Evolutionary conservation across 2,888 invertebrate species (phyloP).

Genomic region (Apotomis betuletana): DNA sequence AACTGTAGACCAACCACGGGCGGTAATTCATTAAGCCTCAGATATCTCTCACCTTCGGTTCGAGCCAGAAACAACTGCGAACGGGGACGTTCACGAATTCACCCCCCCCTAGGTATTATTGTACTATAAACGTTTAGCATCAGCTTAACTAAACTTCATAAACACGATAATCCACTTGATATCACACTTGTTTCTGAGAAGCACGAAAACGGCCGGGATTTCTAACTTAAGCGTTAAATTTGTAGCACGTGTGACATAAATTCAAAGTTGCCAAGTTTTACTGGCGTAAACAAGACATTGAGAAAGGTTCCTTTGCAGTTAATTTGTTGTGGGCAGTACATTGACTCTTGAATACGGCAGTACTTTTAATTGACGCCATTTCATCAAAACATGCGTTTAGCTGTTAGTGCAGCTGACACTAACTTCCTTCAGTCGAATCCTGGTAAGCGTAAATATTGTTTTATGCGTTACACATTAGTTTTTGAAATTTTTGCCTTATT

Average conservation of each 20-base stretch:
- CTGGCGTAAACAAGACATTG: conserved; percentile 34
- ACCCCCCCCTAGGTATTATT: too few relatives aligned
- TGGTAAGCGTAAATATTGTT: too few relatives aligned
- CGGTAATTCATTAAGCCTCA: too few relatives aligned
- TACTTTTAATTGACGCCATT: neutral
- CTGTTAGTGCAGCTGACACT: too few relatives aligned
- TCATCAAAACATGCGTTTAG: neutral
- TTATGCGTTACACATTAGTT: too few relatives aligned
- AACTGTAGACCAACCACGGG: too few relatives aligned
- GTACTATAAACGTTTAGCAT: neutral
- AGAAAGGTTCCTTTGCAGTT: conserved; percentile 23
- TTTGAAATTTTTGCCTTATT: too few relatives aligned
- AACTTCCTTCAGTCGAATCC: too few relatives aligned
- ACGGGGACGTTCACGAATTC: too few relatives aligned
- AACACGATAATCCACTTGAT: conserved; percentile 13
- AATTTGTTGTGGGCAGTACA: neutral
- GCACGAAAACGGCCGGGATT: conserved; percentile 13
- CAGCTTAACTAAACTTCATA: neutral
- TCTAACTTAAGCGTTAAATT: conserved; percentile 26
- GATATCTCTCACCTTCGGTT: too few relatives aligned
- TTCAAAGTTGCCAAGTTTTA: conserved; percentile 33
- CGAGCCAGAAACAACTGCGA: too few relatives aligned
- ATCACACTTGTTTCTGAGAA: conserved; percentile 2
- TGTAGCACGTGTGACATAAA: conserved; percentile 38
- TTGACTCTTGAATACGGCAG: neutral